Evolutionary conservation across 2,888 invertebrate species (phyloP), one percentile per base, ranked within the genome.

Genomic region (Morpho achilles): DNA sequence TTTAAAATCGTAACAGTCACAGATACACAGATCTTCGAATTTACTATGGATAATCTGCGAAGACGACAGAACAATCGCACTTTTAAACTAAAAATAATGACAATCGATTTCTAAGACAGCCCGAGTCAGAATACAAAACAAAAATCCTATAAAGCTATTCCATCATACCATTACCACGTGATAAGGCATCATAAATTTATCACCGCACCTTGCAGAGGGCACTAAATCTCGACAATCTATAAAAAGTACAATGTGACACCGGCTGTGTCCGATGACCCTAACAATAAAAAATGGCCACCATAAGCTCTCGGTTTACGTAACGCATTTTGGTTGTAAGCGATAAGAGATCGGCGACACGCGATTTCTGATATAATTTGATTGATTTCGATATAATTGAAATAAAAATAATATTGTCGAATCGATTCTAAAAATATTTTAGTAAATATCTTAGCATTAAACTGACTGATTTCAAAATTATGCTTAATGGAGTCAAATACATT

Each of bases 151-250:
- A 62, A 58, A 55, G 63, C 63, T 61, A 64, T 63, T 64, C 64
- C 59, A 61, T 66, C 66, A 77, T 76, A 79, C 82, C 80, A 84
- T 81, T 80, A 80, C 74, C 71, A 69, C 72, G 69, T 82, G 87
- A 86, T 87, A 87, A 87, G 80, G 69, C 65, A 67, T 77, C 74
- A 84, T 86, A 87, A 83, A 87, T 87, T 84, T 85, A 87, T 85
- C 86, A 83, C 82, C 78, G 70, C 71, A 71, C 75, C 75, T 75
- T 69, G 74, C 71, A 63, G 63, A 63, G 60, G 69, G 69, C 74
- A 73, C 75, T 84, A 84, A 84, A 83, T 84, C 82, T 81, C 73
- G 61, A 72, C 72, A 71, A 75, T 76, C 77, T 76, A 75, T 75
- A 74, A 71, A 76, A 72, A 74, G 72, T 69, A 77, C 77, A 74